phyloP scores from a whole-genome alignment of 2,113 vertebrate species.

The Myanophis thanlyinensis region DNA sequence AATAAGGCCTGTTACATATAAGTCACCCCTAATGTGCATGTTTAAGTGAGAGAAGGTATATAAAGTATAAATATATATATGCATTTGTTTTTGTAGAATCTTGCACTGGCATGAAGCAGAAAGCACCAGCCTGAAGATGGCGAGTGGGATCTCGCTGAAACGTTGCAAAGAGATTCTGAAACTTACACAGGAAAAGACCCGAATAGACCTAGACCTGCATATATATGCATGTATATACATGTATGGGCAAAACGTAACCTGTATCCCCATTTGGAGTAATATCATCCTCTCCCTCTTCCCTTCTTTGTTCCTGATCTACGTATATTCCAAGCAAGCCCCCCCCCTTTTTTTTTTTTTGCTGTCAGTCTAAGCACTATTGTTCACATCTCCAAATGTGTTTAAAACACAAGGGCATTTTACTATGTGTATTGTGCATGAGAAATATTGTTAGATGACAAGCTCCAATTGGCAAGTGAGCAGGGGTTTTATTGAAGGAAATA shows the following conservation, averaged over 20 bases:
- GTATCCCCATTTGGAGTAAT: not conserved
- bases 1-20: not conserved
- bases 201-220: no score
- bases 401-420: conserved; percentile 72
- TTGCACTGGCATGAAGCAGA: no score
- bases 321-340: conserved; percentile 61
- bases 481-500: conserved; percentile 71
- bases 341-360: conserved; percentile 42
- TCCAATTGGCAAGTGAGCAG: conserved; percentile 71
- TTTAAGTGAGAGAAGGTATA: not conserved
- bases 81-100: no score
- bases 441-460: conserved; percentile 72
- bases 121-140: no score
- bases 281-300: not conserved
- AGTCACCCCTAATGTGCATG: not conserved
- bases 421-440: conserved; percentile 67
- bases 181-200: no score
- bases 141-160: no score
- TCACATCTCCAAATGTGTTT: conserved; percentile 68
- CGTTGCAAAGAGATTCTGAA: no score
- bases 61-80: not conserved
- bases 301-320: conserved; percentile 41
- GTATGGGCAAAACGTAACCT: conserved; percentile 26
- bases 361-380: conserved; percentile 65
- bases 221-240: not conserved